Percentiles rank a stretch among this genome's conserved stretches.
Conservation (phyloP, 2,888 invertebrate species). For the Lacanobia wlatinum region DNA sequence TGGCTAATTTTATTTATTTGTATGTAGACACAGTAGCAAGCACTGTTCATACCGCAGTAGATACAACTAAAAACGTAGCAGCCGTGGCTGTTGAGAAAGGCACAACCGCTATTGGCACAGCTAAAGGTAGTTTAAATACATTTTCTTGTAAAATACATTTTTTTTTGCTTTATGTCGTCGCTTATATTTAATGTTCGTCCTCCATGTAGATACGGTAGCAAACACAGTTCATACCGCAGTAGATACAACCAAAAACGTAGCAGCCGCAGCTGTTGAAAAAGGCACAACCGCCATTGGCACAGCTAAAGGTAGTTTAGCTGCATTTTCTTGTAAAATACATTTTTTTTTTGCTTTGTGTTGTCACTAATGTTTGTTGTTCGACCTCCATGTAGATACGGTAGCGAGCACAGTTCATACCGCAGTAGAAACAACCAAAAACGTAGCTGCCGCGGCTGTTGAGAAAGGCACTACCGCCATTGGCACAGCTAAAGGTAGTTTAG, state of each 20-base stretch:
- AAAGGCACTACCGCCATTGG: conserved; percentile 32
- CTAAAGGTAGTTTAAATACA: conserved; percentile 19
- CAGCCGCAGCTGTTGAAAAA: conserved; percentile 21
- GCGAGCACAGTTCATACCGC: conserved; percentile 63
- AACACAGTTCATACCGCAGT: conserved; percentile 37
- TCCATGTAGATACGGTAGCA: conserved; percentile 30
- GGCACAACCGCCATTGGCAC: conserved; percentile 22
- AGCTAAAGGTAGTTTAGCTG: conserved; percentile 24
- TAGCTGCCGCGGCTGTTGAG: conserved; percentile 64
- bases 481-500: conserved; percentile 32
- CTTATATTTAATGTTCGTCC: not conserved
- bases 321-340: not conserved
- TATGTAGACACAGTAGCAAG: conserved; percentile 55
- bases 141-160: not conserved
- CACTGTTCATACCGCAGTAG: conserved; percentile 64
- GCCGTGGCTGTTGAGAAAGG: conserved; percentile 42
- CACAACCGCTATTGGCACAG: too few relatives aligned
- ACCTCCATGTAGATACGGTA: conserved; percentile 52
- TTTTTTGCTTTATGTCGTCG: conserved; percentile 10
- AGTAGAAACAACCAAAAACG: conserved; percentile 70
- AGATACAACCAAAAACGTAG: conserved; percentile 39
- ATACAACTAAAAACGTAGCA: conserved; percentile 69
- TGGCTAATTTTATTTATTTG: conserved; percentile 9
- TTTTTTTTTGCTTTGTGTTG: conserved; percentile 18
- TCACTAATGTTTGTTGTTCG: conserved; percentile 1